A percentile compares a stretch with the other conserved stretches of the same genome.
These are phyloP conservation scores for Orycteropus afer DNA, from an alignment of 2,113 vertebrate species.

Conservation along the genomic window DNA sequence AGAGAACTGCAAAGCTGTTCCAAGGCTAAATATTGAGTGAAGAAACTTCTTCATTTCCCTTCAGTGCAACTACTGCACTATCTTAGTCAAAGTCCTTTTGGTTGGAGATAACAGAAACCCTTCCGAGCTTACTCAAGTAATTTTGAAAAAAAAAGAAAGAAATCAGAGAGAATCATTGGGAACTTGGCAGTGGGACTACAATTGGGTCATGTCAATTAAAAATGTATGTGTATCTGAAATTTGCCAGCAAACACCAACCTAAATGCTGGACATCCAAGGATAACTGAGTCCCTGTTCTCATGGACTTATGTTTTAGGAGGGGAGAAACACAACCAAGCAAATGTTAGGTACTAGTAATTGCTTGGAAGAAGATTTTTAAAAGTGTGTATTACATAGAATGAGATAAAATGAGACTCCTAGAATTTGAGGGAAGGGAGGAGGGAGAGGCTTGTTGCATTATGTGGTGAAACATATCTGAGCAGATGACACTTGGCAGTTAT, in stretches of 20 bases:
- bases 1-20: neutral
- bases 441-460: neutral
- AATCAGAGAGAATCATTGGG: neutral
- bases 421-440: neutral
- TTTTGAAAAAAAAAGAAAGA: neutral
- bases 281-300: neutral
- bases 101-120: neutral
- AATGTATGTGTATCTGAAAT: neutral
- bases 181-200: neutral
- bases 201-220: neutral
- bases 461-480: neutral
- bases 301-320: neutral
- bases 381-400: neutral
- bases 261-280: neutral
- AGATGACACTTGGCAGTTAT: neutral
- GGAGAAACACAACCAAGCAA: neutral
- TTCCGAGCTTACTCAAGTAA: slow-evolving; percentile 18
- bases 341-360: neutral
- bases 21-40: neutral
- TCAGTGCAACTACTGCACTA: rapidly evolving
- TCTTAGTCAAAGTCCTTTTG: neutral
- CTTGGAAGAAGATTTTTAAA: neutral
- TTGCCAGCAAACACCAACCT: neutral
- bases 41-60: neutral
- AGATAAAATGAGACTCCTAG: neutral